Evolutionary conservation across 2,888 invertebrate species (phyloP).

Genomic region (Meta bourneti): DNA sequence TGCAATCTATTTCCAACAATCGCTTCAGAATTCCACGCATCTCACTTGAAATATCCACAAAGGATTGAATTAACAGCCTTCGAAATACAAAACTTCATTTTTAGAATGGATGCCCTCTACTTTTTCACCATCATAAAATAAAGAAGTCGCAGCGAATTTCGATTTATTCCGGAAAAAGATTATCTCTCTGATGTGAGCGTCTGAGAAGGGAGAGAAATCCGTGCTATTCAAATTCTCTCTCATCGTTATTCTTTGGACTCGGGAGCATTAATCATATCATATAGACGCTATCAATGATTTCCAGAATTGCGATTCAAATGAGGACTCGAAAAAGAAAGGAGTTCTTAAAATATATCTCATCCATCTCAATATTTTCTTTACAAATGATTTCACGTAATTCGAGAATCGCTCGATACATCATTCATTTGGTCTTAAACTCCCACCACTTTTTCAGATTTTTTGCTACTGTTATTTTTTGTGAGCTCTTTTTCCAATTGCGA

Average conservation of each 20-base stretch:
- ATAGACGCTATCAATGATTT: constrained; percentile 50
- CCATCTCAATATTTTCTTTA: constrained; percentile 68
- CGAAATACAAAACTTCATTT: too few relatives aligned
- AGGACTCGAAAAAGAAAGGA: constrained; percentile 2
- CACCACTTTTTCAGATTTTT: constrained; percentile 29
- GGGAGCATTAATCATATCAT: constrained; percentile 45
- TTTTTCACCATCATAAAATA: neutral
- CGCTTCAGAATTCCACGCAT: too few relatives aligned
- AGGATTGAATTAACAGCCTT: too few relatives aligned
- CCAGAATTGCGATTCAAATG: constrained; percentile 50
- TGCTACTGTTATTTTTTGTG: constrained; percentile 32
- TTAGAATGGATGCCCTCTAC: too few relatives aligned
- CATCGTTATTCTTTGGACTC: neutral
- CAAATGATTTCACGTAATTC: constrained; percentile 71
- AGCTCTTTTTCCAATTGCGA: constrained; percentile 9
- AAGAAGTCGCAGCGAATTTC: neutral
- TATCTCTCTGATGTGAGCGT: neutral
- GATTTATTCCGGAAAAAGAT: neutral
- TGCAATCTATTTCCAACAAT: too few relatives aligned
- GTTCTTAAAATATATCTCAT: constrained; percentile 52
- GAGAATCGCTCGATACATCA: constrained; percentile 48
- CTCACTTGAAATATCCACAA: too few relatives aligned
- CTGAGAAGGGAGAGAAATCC: neutral
- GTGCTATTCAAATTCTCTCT: neutral
- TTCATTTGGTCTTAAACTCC: constrained; percentile 52